These are phyloP conservation scores for Colinus virginianus DNA, from an alignment of 2,113 vertebrate genomes.

Conservation along the genomic window DNA sequence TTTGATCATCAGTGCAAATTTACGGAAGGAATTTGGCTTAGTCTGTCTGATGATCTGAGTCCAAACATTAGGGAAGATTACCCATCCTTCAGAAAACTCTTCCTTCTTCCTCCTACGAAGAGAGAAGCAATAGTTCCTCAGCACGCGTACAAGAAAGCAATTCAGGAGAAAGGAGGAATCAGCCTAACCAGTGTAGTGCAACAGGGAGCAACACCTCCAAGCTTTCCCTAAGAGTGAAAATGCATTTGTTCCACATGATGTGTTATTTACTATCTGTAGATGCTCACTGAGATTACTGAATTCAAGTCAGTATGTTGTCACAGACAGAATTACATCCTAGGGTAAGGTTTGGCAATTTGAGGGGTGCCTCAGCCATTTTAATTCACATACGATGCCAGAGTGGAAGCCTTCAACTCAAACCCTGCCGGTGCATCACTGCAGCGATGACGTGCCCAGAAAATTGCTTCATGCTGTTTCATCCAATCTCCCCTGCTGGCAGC, in stretches of 20 bases:
- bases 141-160: background rate
- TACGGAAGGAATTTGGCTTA: background rate
- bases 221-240: background rate
- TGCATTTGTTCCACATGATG: background rate
- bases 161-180: background rate
- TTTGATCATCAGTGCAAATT: conserved; percentile 5
- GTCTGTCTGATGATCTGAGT: background rate
- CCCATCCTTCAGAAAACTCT: background rate
- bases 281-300: background rate
- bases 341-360: background rate
- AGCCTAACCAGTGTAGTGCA: background rate
- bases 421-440: background rate
- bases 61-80: background rate
- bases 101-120: background rate
- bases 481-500: background rate
- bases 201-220: background rate
- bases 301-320: background rate
- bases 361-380: background rate
- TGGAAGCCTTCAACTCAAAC: background rate
- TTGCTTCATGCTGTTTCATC: background rate
- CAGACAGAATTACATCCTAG: fast-evolving
- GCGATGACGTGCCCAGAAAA: background rate
- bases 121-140: background rate
- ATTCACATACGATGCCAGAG: background rate
- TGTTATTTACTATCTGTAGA: background rate